These are phyloP conservation scores for Cataglyphis rosenhaueri DNA, from an alignment of 2,888 invertebrate genomes.

Conservation along the genomic window DNA sequence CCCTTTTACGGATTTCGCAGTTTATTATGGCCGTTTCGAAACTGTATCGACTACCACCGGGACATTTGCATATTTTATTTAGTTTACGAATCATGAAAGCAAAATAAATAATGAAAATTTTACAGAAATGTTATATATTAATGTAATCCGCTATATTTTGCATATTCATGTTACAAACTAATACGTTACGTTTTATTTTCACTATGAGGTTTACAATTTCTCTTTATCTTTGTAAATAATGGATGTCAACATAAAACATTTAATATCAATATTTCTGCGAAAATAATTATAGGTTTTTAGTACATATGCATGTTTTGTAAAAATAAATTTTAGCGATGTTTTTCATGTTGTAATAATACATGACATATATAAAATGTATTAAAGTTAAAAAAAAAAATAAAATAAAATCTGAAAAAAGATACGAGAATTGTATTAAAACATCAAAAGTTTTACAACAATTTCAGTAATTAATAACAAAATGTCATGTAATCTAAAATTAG, in stretches of 20 bases:
- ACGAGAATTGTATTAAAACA: not conserved
- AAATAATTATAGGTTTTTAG: not conserved
- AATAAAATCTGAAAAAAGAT: not conserved
- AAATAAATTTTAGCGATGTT: conserved; percentile 4
- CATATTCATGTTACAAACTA: not conserved
- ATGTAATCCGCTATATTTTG: not conserved
- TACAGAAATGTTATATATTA: not conserved
- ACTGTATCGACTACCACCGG: not conserved
- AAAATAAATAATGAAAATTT: not conserved
- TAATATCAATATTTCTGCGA: conserved; percentile 6
- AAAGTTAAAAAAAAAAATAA: not conserved
- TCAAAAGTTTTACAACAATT: not conserved
- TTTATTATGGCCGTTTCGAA: conserved; percentile 8
- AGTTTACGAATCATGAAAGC: not conserved
- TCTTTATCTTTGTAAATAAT: conserved; percentile 16
- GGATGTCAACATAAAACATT: conserved; percentile 3
- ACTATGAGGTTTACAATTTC: not conserved
- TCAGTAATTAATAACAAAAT: not conserved
- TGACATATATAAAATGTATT: not conserved
- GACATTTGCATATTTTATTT: not conserved
- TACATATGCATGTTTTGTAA: not conserved
- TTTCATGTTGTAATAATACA: not conserved
- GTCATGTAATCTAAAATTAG: not conserved
- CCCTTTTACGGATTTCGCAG: not conserved
- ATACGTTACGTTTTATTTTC: not conserved